These are phyloP conservation scores for Monopis laevigella DNA, from an alignment of 2,888 invertebrate genomes.

Conservation along the genomic window DNA sequence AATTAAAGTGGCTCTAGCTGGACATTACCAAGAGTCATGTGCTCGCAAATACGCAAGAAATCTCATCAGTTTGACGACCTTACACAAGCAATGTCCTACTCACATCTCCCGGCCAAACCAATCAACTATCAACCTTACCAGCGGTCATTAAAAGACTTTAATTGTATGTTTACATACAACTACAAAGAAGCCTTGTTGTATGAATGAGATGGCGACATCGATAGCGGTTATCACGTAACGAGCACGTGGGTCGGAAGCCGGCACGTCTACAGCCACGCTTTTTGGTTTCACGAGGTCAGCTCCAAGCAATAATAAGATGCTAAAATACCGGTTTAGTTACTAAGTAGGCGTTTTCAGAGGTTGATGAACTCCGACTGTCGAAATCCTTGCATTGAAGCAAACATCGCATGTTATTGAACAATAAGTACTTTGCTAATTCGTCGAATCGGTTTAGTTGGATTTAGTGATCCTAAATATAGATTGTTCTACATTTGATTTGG, in stretches of 20 bases:
- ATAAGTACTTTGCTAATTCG: no score
- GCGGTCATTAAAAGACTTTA: background rate
- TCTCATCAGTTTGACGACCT: conserved; percentile 4
- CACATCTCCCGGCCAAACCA: background rate
- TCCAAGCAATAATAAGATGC: conserved; percentile 1
- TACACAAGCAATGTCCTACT: background rate
- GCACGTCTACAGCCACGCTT: background rate
- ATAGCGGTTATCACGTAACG: conserved; percentile 27
- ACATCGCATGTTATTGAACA: no score
- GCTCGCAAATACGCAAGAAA: background rate
- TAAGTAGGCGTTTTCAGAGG: background rate
- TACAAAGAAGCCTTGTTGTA: conserved; percentile 6
- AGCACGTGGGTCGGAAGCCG: conserved; percentile 27
- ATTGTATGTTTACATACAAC: background rate
- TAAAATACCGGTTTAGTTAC: conserved; percentile 7
- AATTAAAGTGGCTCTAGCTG: background rate
- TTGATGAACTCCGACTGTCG: conserved; percentile 6
- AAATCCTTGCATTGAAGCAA: no score
- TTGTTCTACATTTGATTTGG: no score
- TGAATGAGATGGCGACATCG: conserved; percentile 4
- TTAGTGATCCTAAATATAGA: no score
- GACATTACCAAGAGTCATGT: conserved; percentile 2
- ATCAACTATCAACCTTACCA: background rate
- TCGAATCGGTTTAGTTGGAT: no score
- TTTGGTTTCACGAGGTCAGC: background rate